Conservation (phyloP, 2,797 vertebrate species). For the Sebastes nivosus region DNA sequence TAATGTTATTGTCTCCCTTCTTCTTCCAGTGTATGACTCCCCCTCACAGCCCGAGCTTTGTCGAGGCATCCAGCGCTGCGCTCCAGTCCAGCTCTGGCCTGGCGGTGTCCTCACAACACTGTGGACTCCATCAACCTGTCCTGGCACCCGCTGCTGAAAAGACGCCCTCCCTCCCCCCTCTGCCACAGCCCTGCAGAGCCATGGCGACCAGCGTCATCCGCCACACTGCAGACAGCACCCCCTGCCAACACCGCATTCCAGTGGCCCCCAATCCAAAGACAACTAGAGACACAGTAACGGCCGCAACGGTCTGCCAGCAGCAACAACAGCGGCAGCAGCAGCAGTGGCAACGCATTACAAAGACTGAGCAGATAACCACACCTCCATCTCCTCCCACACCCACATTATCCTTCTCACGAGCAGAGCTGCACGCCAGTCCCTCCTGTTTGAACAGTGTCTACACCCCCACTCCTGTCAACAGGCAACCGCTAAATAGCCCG, state of each 20-base stretch:
- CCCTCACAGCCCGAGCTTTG: slow-evolving; percentile 94
- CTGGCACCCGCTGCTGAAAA: slow-evolving; percentile 50
- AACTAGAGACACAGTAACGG: slow-evolving; percentile 53
- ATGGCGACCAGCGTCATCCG: slow-evolving; percentile 92
- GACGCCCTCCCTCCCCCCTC: slow-evolving; percentile 50
- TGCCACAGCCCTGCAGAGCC: slow-evolving; percentile 83
- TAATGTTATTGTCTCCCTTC: neutral
- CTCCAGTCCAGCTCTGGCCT: slow-evolving; percentile 49
- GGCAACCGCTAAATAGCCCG: slow-evolving; percentile 51
- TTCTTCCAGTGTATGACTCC: slow-evolving; percentile 94
- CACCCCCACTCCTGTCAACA: slow-evolving; percentile 34
- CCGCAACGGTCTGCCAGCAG: slow-evolving; percentile 44
- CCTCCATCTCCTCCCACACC: slow-evolving; percentile 30
- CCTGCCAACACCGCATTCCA: slow-evolving; percentile 81
- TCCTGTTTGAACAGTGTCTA: slow-evolving; percentile 56
- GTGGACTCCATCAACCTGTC: slow-evolving; percentile 53
- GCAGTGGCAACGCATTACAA: slow-evolving; percentile 47
- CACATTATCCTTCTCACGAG: slow-evolving; percentile 52
- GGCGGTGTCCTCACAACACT: slow-evolving; percentile 47
- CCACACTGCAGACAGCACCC: slow-evolving; percentile 87
- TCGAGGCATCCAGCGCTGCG: slow-evolving; percentile 78
- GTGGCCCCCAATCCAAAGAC: slow-evolving; percentile 56
- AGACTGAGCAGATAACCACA: slow-evolving; percentile 56
- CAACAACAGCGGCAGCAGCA: slow-evolving; percentile 22
- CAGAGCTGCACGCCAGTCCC: slow-evolving; percentile 41